Percentiles rank a stretch among this genome's conserved stretches.
These are phyloP conservation scores for Piliocolobus tephrosceles DNA, from an alignment of 2,113 vertebrate genomes.

Conservation along the genomic window DNA sequence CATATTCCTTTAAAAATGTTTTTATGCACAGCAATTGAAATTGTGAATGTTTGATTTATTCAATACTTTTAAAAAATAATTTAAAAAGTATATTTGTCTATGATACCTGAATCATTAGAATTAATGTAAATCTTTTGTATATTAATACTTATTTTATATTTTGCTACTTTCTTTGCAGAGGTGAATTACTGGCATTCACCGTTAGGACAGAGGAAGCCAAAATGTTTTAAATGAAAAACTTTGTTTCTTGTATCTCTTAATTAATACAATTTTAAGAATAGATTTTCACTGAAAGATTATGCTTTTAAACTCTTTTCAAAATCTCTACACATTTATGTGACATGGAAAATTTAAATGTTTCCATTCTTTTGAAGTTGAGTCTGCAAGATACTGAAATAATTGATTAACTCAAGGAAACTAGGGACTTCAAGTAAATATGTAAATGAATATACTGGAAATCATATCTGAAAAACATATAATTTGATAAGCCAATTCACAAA, in stretches of 20 bases:
- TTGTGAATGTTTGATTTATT: slow-evolving; percentile 37
- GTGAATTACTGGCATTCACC: not conserved
- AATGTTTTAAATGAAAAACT: not conserved
- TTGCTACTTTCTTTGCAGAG: not conserved
- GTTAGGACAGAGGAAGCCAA: not conserved
- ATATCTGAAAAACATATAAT: not conserved
- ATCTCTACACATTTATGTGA: not conserved
- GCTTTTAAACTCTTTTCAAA: not conserved
- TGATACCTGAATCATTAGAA: not conserved
- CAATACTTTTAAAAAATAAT: not conserved
- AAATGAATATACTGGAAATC: not conserved
- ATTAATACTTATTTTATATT: not conserved
- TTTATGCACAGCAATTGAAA: slow-evolving; percentile 38
- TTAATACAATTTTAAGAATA: not conserved
- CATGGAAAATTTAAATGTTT: not conserved
- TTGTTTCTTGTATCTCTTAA: not conserved
- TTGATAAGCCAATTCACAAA: not conserved
- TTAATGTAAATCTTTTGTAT: not conserved
- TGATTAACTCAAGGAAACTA: not conserved
- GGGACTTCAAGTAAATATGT: not conserved
- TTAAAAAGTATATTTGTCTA: not conserved
- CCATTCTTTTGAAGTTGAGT: not conserved
- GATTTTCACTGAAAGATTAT: slow-evolving; percentile 9
- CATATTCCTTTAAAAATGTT: slow-evolving; percentile 3
- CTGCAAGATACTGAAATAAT: not conserved